Base-by-base conservation (phyloP, 2,113 vertebrate genomes). In the Bubo bubo region DNA sequence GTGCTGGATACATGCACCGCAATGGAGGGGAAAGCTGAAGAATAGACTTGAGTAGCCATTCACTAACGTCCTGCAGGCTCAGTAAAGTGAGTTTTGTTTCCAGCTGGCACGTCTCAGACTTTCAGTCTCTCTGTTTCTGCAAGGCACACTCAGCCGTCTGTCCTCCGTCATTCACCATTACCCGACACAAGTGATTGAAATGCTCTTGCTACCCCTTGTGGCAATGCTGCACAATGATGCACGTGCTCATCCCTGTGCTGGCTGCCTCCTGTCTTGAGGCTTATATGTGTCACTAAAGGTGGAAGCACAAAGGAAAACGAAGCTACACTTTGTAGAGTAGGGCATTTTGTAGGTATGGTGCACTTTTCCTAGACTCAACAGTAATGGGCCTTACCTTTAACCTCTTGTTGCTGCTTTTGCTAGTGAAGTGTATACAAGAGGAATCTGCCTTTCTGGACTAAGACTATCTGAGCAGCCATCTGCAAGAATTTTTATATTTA, bases 141-240 rank as follows among this genome's bases (percentile, higher is more conserved):
- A 37, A 49, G 19, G 27, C 39, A 8, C 50, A 11, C 16, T 80
- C 17, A 32, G 15, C 7, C 5, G 32, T 53, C 45, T 43, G 47
- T 62, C 39, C 21, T 35, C 32, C 24, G 1, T 16, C 39, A 12
- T 34, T 58, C 27, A 9, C 34, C 1, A 0, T 35, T 28, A 30
- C 15, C 6, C 70, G 15, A 0, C 41, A 37, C 52, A 79, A 39
- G 34, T 9, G 2, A 55, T 1, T 34, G 55, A 89, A 88, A 96
- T 58, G 76, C 73, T 87, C 74, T 98, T 97, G 93, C 97, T 97
- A 97, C 96, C 97, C 91, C 98, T 98, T 90, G 95, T 52, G 96
- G 95, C 82, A 63, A 41, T 26, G 8, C 35, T 22, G 35, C 2
- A 22, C 50, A 96, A 86, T 30, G 16, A n/a, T 79, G 35, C 24